Conservation (phyloP, 2,113 vertebrate genomes). For the Calyptomena viridis region DNA sequence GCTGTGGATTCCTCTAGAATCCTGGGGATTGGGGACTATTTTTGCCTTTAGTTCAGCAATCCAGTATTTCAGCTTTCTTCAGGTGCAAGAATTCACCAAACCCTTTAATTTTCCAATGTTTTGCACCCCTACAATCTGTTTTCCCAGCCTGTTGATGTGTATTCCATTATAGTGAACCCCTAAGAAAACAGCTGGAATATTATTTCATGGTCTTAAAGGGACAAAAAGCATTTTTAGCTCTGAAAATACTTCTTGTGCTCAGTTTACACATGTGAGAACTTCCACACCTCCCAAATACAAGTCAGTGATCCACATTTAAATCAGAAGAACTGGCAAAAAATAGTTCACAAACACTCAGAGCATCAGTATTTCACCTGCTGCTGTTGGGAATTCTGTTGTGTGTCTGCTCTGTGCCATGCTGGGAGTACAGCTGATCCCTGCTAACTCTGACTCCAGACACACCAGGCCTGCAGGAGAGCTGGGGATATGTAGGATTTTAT, state of each 20-base stretch:
- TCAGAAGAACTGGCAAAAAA: not conserved
- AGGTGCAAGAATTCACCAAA: not conserved
- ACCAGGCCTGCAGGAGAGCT: not conserved
- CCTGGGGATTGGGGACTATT: not conserved
- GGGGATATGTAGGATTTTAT: not conserved
- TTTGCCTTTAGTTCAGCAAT: not conserved
- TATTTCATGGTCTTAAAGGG: not conserved
- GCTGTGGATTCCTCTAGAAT: not conserved
- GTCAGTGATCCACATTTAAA: not conserved
- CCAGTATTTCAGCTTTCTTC: not conserved
- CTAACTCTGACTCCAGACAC: not conserved
- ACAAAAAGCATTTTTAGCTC: not conserved
- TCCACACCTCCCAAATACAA: not conserved
- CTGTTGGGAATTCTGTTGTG: not conserved
- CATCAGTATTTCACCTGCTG: not conserved
- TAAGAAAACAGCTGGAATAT: not conserved
- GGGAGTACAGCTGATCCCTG: not conserved
- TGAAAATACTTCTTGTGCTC: not conserved
- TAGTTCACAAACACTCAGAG: not conserved
- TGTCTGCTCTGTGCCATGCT: not conserved
- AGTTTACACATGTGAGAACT: not conserved
- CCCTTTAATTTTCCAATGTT: not conserved
- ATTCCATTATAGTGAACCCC: fast-evolving
- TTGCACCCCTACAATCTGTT: not conserved
- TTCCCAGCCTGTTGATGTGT: not conserved